Evolutionary conservation across 1,140 invertebrate genomes (phyloP), one percentile per base, ranked within the genome.

Genomic region (Ectropis grisescens): DNA sequence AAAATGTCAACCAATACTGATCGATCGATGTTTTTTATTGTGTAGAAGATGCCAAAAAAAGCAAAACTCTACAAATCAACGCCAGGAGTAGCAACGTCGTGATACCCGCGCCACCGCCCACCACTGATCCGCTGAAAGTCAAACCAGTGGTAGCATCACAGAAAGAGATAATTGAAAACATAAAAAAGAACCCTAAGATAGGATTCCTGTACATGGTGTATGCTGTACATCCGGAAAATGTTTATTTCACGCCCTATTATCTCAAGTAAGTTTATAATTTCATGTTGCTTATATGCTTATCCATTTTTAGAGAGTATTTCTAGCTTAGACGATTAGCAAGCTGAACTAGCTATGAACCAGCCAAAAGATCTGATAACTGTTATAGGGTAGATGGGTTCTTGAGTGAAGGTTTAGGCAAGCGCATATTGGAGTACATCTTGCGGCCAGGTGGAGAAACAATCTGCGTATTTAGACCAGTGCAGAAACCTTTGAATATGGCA

Each of bases 121-220:
- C 55, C 3, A 35, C 16, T 14, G 67, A 78, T 29, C 66, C 64
- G 7, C 31, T 74, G 11, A 75, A 80, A 42, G 41, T 66, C 6
- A 76, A 75, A 56, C 64, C 66, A 11, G 35, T 41, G 37, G 53
- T 68, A 11, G 61, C 47, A 27, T 80, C 46, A 13, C 87, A 88
- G 42, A 72, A 76, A 2, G 75, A 86, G 41, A 70, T 88, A 1
- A 88, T 89, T 13, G 54, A 82, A 9, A 62, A 78, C 39, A 66
- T 89, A 11, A 69, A 67, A 30, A 59, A 48, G 1, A 66, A 84
- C 36, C 70, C 75, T 1, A 71, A 85, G 8, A 68, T 83, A 33
- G 83, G 83, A 4, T 91, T 90, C 55, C 82, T 88, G 2, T 91
- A 91, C 44, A 85, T 92, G 82, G 82, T 86, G 15, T 91, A 90